Evolutionary conservation across 2,797 vertebrate genomes (phyloP).

Genomic region (Psittacula echo): DNA sequence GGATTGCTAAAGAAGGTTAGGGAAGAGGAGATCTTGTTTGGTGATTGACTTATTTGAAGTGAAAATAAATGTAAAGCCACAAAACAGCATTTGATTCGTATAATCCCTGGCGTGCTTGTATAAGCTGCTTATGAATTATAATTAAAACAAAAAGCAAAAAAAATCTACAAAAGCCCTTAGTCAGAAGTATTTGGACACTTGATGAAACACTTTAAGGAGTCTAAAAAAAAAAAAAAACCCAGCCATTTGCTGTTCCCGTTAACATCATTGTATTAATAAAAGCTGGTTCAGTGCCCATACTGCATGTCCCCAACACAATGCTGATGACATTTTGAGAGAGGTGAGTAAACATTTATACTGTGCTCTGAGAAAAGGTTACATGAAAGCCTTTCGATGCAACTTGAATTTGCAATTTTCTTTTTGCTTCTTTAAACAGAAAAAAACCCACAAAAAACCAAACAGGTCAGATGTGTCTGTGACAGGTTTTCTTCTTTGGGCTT

Average conservation of each 20-base stretch:
- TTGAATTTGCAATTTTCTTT: constrained; percentile 17
- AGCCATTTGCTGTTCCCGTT: neutral
- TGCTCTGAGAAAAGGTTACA: constrained; percentile 39
- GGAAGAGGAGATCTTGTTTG: neutral
- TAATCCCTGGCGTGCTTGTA: constrained; percentile 18
- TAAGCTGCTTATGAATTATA: constrained; percentile 45
- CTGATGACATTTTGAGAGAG: constrained; percentile 45
- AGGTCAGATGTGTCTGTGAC: neutral
- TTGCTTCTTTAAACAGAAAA: neutral
- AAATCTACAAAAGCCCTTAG: neutral
- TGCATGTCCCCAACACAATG: neutral
- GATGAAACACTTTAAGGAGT: neutral
- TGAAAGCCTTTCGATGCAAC: neutral
- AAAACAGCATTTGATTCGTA: neutral
- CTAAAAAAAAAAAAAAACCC: constrained; percentile 1
- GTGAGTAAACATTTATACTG: constrained; percentile 17
- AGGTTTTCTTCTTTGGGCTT: neutral
- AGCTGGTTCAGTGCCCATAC: neutral
- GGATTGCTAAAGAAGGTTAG: neutral
- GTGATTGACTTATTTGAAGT: neutral
- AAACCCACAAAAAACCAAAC: too few species aligned
- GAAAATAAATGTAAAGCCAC: constrained; percentile 21
- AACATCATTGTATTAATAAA: constrained; percentile 20
- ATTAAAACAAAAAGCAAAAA: neutral
- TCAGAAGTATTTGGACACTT: constrained; percentile 33